phyloP scores from a whole-genome alignment of 1,140 invertebrate genomes.

The Pteromalus puparum region DNA sequence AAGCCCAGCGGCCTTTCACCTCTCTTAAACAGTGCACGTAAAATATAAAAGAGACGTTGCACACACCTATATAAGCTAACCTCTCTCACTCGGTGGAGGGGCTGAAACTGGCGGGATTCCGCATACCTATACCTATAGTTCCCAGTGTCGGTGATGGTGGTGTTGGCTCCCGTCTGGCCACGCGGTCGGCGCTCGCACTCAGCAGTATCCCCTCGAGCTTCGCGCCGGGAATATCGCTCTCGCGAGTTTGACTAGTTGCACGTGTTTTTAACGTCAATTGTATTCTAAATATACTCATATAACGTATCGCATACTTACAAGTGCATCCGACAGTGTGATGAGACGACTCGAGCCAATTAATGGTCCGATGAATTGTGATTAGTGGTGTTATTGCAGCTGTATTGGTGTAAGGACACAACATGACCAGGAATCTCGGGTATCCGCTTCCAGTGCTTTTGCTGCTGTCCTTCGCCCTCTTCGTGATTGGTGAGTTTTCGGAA shows the following conservation, averaged over 20 bases:
- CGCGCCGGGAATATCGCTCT: constrained; percentile 4
- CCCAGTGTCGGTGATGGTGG: neutral
- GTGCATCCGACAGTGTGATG: neutral
- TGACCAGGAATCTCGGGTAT: neutral
- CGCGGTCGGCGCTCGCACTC: neutral
- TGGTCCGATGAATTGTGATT: neutral
- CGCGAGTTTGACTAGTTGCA: neutral
- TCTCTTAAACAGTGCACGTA: too few species aligned
- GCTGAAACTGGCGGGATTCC: neutral
- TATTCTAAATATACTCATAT: neutral
- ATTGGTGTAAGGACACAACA: neutral
- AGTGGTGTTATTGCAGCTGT: neutral
- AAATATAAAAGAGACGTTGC: too few species aligned
- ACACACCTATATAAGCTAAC: too few species aligned
- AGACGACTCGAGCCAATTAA: neutral
- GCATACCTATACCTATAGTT: neutral
- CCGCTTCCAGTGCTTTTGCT: neutral
- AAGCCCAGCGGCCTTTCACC: too few species aligned
- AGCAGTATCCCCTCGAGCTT: neutral
- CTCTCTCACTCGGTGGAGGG: neutral
- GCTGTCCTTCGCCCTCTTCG: neutral
- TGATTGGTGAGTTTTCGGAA: neutral
- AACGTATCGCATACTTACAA: neutral
- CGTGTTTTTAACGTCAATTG: neutral
- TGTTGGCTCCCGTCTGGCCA: neutral